Base-by-base conservation (phyloP, 2,888 invertebrate species). In the Lochmaea capreae region DNA sequence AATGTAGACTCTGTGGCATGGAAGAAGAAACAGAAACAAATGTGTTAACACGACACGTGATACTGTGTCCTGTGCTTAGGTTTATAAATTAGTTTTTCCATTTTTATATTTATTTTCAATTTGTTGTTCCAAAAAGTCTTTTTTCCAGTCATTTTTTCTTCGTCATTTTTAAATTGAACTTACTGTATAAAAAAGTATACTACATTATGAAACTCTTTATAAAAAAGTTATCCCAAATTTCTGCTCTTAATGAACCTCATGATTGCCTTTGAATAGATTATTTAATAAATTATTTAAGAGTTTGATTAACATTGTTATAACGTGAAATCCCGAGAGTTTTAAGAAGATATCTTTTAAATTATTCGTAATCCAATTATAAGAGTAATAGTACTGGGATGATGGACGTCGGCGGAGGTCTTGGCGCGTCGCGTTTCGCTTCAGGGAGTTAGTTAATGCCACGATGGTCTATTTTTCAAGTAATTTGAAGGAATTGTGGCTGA, bases 301-400 rank as follows among this genome's bases (percentile, higher is more conserved):
- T 75, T 80, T 79, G 79, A 81, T 81, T 81, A 81, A 77, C 77
- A 72, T 74, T 79, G 79, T 80, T 78, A 80, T 80, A 77, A 78
- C 78, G 66, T 66, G 68, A 66, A 79, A 70, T 81, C 81, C 80
- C 80, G 33, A 43, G 79, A 76, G 81, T 73, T 79, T 80, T 78
- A 78, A 81, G 81, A 82, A 81, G 78, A 77, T 81, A 79, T 80
- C 80, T 81, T 79, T 80, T 82, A 79, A 83, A 83, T 83, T 80
- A 83, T 83, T 81, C 80, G 74, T 79, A 77, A 81, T 81, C 78
- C 80, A 82, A 83, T 83, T 83, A 76, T 72, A 42, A 54, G 67
- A 43, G 62, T 63, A 54, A 54, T 63, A 43, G 62, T 63, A 43
- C 42, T 6, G 43, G 16, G 4, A 63, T 42, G 62, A 63, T 63